Percentiles rank a stretch among this genome's conserved stretches.
phyloP scores from a whole-genome alignment of 2,797 vertebrate genomes.

The Crypturellus tataupa region DNA sequence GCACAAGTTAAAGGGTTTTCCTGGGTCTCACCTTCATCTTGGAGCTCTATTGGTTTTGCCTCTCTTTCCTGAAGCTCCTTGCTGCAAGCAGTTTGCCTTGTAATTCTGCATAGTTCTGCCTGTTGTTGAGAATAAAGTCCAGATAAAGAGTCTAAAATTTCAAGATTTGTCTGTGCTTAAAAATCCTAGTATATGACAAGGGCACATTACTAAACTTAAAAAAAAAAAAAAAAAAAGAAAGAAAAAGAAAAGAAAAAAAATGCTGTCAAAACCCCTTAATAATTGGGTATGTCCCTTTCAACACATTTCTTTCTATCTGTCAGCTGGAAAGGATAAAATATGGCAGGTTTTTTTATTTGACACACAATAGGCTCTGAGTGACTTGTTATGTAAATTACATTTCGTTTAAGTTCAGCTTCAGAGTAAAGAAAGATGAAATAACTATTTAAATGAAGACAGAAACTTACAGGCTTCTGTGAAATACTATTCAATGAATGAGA shows the following conservation, averaged over 20 bases:
- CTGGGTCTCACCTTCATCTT: not conserved
- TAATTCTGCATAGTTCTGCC: not conserved
- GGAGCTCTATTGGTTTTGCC: not conserved
- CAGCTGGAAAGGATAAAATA: slow-evolving; percentile 45
- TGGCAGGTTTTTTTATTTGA: slow-evolving; percentile 12
- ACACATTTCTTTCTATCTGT: slow-evolving; percentile 22
- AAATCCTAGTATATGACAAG: not conserved
- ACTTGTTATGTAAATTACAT: slow-evolving; percentile 52
- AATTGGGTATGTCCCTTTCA: slow-evolving; percentile 6
- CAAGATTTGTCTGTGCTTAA: not conserved
- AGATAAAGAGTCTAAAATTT: not conserved
- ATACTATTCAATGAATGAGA: not conserved
- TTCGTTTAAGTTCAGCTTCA: not conserved
- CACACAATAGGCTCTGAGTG: slow-evolving; percentile 29
- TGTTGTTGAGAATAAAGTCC: not conserved
- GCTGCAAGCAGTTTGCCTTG: not conserved
- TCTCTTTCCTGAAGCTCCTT: not conserved
- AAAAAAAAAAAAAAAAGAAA: not conserved
- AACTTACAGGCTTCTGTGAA: slow-evolving; percentile 21
- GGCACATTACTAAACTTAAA: not conserved
- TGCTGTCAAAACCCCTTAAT: not conserved
- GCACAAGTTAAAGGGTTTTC: not conserved
- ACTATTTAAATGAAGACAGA: slow-evolving; percentile 24
- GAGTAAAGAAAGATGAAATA: slow-evolving; percentile 44
- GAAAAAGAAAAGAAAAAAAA: not conserved